phyloP scores from a whole-genome alignment of 2,113 vertebrate species.

The Acrocephalus arundinaceus region DNA sequence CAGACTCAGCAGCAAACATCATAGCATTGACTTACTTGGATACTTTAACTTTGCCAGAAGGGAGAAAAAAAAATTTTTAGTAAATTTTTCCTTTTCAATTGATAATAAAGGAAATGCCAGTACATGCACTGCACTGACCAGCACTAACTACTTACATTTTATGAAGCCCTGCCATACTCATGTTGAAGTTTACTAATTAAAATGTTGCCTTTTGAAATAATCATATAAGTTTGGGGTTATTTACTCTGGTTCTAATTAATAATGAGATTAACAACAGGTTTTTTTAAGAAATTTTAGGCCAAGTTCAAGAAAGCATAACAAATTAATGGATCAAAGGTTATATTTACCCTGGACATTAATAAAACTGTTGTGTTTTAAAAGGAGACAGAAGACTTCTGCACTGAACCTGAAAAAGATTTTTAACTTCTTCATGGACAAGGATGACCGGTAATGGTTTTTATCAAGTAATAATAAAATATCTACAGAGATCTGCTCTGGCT shows the following conservation, averaged over 20 bases:
- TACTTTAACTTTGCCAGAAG: background rate
- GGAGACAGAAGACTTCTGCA: background rate
- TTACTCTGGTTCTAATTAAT: background rate
- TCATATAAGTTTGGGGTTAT: background rate
- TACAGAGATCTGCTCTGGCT: background rate
- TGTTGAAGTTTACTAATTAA: background rate
- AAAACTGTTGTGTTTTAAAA: background rate
- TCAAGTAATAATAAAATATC: background rate
- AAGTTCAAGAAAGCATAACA: background rate
- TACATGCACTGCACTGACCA: background rate
- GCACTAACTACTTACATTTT: accelerated
- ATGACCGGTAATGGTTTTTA: background rate
- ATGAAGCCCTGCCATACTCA: background rate
- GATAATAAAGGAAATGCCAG: background rate
- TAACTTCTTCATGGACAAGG: background rate
- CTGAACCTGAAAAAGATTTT: background rate
- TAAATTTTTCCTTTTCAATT: background rate
- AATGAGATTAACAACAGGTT: background rate
- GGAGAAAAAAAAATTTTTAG: background rate
- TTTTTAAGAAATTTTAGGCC: background rate
- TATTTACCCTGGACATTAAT: background rate
- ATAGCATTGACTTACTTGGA: background rate
- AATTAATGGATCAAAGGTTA: background rate
- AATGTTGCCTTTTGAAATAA: background rate
- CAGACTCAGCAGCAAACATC: background rate